Conservation (phyloP, 2,113 vertebrate species). For the Dolichallabes microphthalmus region DNA sequence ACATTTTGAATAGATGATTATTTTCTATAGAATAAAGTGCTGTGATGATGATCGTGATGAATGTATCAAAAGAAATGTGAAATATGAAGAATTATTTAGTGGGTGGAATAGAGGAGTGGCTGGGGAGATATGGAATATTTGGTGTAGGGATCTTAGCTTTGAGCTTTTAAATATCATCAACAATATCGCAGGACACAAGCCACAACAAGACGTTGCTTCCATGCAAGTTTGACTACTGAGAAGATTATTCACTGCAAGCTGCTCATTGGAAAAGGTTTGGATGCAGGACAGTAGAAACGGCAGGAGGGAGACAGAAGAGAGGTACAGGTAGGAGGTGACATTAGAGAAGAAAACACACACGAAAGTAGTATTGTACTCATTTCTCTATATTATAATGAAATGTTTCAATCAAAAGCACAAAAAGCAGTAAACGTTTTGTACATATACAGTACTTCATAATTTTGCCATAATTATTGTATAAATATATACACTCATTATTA, state of each 20-base stretch:
- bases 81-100: background rate
- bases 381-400: constrained; percentile 2
- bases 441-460: too few relatives aligned
- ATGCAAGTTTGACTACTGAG: constrained; percentile 12
- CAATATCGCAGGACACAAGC: background rate
- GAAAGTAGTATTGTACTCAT: background rate
- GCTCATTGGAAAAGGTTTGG: background rate
- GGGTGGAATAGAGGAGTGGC: background rate
- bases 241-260: constrained; percentile 21
- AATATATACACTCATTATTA: background rate
- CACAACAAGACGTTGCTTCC: background rate
- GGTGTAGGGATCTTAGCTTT: background rate
- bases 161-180: background rate
- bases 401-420: constrained; percentile 26
- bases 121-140: background rate
- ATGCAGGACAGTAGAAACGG: background rate
- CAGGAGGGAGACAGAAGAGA: background rate
- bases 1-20: background rate
- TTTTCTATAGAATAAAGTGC: background rate
- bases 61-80: background rate
- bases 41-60: background rate
- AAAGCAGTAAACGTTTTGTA: background rate
- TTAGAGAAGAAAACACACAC: background rate
- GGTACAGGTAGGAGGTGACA: constrained; percentile 13
- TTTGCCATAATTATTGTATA: too few relatives aligned